phyloP scores from a whole-genome alignment of 2,113 vertebrate species.

The Alligator sinensis region DNA sequence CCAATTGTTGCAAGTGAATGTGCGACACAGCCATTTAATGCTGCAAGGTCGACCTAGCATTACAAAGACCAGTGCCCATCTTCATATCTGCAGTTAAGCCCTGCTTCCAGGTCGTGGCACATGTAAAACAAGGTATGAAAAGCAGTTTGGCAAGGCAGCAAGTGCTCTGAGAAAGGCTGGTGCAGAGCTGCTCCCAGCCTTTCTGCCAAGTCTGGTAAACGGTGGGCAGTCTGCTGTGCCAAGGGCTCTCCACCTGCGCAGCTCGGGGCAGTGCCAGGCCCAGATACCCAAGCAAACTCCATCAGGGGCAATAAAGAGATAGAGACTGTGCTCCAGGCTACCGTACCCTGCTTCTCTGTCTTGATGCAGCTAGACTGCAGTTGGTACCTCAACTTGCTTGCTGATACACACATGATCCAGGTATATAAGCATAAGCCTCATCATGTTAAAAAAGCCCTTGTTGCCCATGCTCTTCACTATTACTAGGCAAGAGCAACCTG shows the following conservation, averaged over 20 bases:
- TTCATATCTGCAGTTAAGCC: neutral
- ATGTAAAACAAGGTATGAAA: neutral
- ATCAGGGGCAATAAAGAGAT: too few species aligned
- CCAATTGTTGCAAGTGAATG: too few species aligned
- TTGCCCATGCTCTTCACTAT: neutral
- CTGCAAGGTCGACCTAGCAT: neutral
- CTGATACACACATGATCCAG: too few species aligned
- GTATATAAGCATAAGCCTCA: neutral
- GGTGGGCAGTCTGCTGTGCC: neutral
- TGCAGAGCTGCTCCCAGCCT: neutral
- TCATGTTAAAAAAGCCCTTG: neutral
- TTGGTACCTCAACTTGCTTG: too few species aligned
- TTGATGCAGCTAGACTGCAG: too few species aligned
- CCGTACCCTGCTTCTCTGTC: too few species aligned
- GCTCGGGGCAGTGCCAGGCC: too few species aligned
- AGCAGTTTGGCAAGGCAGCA: neutral
- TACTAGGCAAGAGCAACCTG: neutral
- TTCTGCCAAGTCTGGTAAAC: neutral
- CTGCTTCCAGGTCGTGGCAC: neutral
- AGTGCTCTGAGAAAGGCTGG: neutral
- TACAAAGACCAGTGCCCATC: neutral
- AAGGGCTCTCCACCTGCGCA: too few species aligned
- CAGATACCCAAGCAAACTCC: too few species aligned
- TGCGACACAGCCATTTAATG: too few species aligned
- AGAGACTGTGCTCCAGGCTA: too few species aligned